Percentiles rank a stretch among this genome's conserved stretches.
These are phyloP conservation scores for Pocillopora damicornis DNA, from an alignment of 64 coral and sea anemone genomes.

Conservation along the genomic window DNA sequence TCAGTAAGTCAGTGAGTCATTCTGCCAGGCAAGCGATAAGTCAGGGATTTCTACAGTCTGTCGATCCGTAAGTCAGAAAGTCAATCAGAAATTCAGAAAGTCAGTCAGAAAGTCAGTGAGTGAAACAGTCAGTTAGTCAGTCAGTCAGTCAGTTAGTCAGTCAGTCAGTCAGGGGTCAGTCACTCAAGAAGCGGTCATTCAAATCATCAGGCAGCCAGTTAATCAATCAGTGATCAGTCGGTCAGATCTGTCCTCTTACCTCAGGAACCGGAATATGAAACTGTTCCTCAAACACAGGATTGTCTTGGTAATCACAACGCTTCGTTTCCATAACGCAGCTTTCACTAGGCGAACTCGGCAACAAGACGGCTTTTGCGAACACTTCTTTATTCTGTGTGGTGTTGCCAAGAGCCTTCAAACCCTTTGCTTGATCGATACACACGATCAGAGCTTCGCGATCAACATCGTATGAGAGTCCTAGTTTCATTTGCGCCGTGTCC, in stretches of 20 bases:
- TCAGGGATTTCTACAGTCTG: too few relatives aligned
- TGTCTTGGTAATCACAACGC: conserved; percentile 61
- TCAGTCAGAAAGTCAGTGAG: too few relatives aligned
- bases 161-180: too few relatives aligned
- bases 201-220: too few relatives aligned
- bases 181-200: too few relatives aligned
- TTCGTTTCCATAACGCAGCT: conserved; percentile 67
- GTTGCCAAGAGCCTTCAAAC: conserved; percentile 58
- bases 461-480: conserved; percentile 81
- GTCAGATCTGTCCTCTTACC: conserved; percentile 30
- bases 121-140: too few relatives aligned
- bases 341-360: conserved; percentile 61
- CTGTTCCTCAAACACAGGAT: conserved; percentile 79
- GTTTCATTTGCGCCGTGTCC: conserved; percentile 78
- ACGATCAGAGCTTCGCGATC: conserved; percentile 72
- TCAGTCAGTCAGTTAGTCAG: too few relatives aligned
- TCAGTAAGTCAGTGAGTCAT: too few relatives aligned
- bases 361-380: conserved; percentile 53
- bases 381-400: conserved; percentile 52
- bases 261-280: conserved; percentile 84
- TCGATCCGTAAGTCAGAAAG: too few relatives aligned
- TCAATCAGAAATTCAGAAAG: too few relatives aligned
- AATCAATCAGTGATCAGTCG: too few relatives aligned
- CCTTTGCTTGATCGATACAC: conserved; percentile 80
- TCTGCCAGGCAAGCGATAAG: too few relatives aligned